Percentiles rank a stretch among this genome's conserved stretches.
These are phyloP conservation scores for Gobio occitaniae DNA, from an alignment of 2,797 vertebrate species.

Conservation along the genomic window DNA sequence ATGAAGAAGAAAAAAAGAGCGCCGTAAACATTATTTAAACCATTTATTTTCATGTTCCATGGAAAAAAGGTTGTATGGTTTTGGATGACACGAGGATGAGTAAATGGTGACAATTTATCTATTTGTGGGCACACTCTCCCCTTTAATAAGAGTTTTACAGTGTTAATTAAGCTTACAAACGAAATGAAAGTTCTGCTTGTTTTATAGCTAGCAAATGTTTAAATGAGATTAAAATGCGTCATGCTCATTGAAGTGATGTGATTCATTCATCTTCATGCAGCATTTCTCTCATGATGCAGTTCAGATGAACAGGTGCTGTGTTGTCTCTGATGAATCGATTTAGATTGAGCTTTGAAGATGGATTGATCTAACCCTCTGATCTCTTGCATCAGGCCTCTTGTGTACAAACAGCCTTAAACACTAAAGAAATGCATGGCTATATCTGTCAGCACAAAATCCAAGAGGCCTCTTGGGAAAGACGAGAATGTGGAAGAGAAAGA, in stretches of 20 bases:
- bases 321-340: slow-evolving; percentile 60
- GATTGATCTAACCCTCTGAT: slow-evolving; percentile 63
- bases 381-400: slow-evolving; percentile 49
- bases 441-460: slow-evolving; percentile 17
- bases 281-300: slow-evolving; percentile 55
- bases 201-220: slow-evolving; percentile 32
- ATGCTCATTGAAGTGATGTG: slow-evolving; percentile 44
- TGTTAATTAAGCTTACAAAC: slow-evolving; percentile 8
- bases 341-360: slow-evolving; percentile 61
- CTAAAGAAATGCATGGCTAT: slow-evolving; percentile 52
- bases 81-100: neutral
- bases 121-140: neutral
- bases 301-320: slow-evolving; percentile 60
- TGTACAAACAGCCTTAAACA: slow-evolving; percentile 50
- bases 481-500: neutral
- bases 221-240: slow-evolving; percentile 42
- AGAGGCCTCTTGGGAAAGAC: slow-evolving; percentile 22
- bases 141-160: neutral
- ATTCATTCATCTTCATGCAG: slow-evolving; percentile 50
- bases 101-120: neutral
- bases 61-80: neutral
- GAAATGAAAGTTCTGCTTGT: slow-evolving; percentile 19
- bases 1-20: neutral
- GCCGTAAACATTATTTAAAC: neutral
- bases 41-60: neutral